phyloP scores from a whole-genome alignment of 2,888 invertebrate genomes.

The Omphaloscelis lunosa region DNA sequence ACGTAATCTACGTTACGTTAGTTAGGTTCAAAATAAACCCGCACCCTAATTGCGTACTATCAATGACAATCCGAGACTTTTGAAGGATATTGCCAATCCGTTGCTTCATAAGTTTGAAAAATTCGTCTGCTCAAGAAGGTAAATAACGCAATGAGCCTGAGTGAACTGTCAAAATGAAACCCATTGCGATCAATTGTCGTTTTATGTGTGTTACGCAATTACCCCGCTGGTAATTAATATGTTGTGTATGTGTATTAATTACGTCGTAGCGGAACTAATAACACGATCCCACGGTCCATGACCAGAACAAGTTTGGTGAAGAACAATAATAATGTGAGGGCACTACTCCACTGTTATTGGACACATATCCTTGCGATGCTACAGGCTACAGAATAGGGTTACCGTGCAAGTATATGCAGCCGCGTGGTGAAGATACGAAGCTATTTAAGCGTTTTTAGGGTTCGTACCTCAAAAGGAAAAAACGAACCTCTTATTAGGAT shows the following conservation, averaged over 20 bases:
- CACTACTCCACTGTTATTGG: conserved; percentile 48
- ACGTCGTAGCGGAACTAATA: conserved; percentile 81
- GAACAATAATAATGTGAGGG: conserved; percentile 68
- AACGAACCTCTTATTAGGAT: too few species aligned
- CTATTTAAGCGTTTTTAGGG: too few species aligned
- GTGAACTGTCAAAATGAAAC: too few species aligned
- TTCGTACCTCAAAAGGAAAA: too few species aligned
- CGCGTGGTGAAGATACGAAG: background rate
- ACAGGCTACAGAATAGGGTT: conserved; percentile 20
- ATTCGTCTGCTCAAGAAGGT: too few species aligned
- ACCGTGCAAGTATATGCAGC: background rate
- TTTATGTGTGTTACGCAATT: too few species aligned
- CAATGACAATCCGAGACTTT: too few species aligned
- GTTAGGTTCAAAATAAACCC: conserved; percentile 23
- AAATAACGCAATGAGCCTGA: too few species aligned
- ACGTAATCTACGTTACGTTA: conserved; percentile 19
- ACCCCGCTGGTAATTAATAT: conserved; percentile 37
- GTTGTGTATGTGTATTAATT: conserved; percentile 70
- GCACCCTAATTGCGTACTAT: too few species aligned
- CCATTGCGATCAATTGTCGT: too few species aligned
- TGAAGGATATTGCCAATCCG: too few species aligned
- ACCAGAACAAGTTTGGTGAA: conserved; percentile 79
- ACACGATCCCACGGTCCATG: conserved; percentile 80
- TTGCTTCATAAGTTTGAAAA: too few species aligned
- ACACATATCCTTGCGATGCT: conserved; percentile 44